Percentiles rank a stretch among this genome's conserved stretches.
Evolutionary conservation across 2,888 invertebrate genomes (phyloP).

Genomic region (Spodoptera picta): DNA sequence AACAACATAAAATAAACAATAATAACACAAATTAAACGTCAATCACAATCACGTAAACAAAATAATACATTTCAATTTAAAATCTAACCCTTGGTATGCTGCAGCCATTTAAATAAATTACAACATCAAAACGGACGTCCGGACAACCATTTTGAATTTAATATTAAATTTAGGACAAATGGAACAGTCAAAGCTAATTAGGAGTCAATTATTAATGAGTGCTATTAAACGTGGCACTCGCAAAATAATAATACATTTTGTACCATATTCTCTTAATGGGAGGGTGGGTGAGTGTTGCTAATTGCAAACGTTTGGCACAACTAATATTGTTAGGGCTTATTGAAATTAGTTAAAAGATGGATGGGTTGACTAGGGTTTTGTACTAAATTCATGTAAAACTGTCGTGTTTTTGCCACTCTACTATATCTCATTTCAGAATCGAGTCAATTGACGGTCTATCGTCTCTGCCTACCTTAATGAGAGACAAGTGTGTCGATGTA

Average conservation of each 20-base stretch:
- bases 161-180: constrained; percentile 40
- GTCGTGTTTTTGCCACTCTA: no score
- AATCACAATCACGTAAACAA: constrained; percentile 18
- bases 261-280: constrained; percentile 11
- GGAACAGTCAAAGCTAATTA: constrained; percentile 44
- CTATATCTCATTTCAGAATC: no score
- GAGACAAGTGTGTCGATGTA: no score
- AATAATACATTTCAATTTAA: constrained; percentile 8
- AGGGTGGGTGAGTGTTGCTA: background rate
- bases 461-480: no score
- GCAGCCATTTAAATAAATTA: constrained; percentile 29
- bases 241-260: constrained; percentile 10
- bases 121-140: constrained; percentile 23
- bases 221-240: constrained; percentile 23
- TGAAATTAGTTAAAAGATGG: no score
- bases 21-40: background rate
- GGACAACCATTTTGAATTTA: constrained; percentile 26
- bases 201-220: constrained; percentile 32
- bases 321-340: no score
- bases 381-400: no score
- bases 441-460: no score
- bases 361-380: no score
- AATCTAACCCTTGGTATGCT: constrained; percentile 7
- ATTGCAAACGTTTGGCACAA: constrained; percentile 6
- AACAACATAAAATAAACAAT: no score